A percentile compares a stretch with the other conserved stretches of the same genome.
These are phyloP conservation scores for Eriosoma lanigerum DNA, from an alignment of 1,140 invertebrate genomes.

Conservation along the genomic window DNA sequence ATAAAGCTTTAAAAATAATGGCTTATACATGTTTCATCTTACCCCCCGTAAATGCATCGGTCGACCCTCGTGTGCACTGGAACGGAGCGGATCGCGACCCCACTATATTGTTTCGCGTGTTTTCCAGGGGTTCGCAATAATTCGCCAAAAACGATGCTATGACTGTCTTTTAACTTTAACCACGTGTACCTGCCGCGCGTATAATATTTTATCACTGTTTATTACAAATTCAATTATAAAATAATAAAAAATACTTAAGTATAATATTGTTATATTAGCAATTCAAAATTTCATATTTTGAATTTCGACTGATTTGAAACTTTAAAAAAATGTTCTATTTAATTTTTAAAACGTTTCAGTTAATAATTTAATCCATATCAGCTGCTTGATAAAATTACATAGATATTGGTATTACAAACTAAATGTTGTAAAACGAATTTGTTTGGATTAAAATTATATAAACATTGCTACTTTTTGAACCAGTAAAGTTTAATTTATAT, in stretches of 20 bases:
- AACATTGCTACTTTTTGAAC: neutral
- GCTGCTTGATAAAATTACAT: too few species aligned
- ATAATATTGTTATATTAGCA: too few species aligned
- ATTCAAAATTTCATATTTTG: too few species aligned
- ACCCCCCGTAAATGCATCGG: slow-evolving; percentile 34
- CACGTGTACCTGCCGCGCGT: neutral
- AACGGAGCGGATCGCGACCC: slow-evolving; percentile 23
- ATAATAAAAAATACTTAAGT: too few species aligned
- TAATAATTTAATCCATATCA: too few species aligned
- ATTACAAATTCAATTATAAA: too few species aligned
- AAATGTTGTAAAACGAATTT: neutral
- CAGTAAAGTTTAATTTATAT: neutral
- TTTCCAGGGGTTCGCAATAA: slow-evolving; percentile 32
- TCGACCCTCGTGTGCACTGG: slow-evolving; percentile 22
- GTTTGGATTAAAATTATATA: neutral
- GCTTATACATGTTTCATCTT: slow-evolving; percentile 49
- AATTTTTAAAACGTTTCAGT: too few species aligned
- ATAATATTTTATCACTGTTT: neutral
- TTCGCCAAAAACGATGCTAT: neutral
- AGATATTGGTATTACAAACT: too few species aligned
- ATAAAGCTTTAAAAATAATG: slow-evolving; percentile 49
- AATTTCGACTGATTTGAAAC: too few species aligned
- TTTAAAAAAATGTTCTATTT: too few species aligned
- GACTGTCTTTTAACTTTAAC: neutral
- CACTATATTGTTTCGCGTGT: neutral